Base-by-base conservation (phyloP, 2,113 vertebrate genomes). In the Marmota monax region DNA sequence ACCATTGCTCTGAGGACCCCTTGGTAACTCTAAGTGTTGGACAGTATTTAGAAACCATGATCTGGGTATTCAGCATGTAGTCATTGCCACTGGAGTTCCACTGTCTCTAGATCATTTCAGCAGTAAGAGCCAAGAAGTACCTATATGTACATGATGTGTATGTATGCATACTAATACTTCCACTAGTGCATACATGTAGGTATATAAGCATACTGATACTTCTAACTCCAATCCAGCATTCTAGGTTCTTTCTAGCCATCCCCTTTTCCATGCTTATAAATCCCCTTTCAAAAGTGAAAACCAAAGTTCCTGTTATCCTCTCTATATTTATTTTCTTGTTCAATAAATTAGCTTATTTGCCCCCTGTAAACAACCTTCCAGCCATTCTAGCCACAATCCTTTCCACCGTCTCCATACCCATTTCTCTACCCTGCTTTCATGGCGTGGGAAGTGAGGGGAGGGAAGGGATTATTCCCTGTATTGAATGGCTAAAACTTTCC, bases 261-360 rank as follows among this genome's bases (percentile, higher is more conserved):
- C 56, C 39, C 16, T 48, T 32, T 72, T 32, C 29, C 9, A 48
- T 37, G 53, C 65, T 73, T 89, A 85, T 39, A 84, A 79, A 79
- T 79, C 87, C 76, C 63, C 78, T 89, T 78, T 56, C 69, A 86
- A 70, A 89, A 80, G 16, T 51, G 25, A 73, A 80, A 84, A 76
- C 45, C 22, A 63, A 8, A 14, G 32, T 12, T 74, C 56, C 63
- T 58, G 7, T 72, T 82, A 79, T 63, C 51, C 34, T 92, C 34
- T 51, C 18, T 27, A 2, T 82, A 77, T 48, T 77, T 65, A 88
- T 45, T 53, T 70, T 78, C 20, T 72, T 77, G 37, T 79, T 88
- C 48, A 79, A 56, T 69, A 79, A 83, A 94, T 78, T 37, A 65
- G 80, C 65, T n/a, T 79, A 82, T 53, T 39, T 77, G 51, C 27